Evolutionary conservation across 2,113 vertebrate species (phyloP), one percentile per base, ranked within the genome.

Genomic region (Eubucco bourcierii): DNA sequence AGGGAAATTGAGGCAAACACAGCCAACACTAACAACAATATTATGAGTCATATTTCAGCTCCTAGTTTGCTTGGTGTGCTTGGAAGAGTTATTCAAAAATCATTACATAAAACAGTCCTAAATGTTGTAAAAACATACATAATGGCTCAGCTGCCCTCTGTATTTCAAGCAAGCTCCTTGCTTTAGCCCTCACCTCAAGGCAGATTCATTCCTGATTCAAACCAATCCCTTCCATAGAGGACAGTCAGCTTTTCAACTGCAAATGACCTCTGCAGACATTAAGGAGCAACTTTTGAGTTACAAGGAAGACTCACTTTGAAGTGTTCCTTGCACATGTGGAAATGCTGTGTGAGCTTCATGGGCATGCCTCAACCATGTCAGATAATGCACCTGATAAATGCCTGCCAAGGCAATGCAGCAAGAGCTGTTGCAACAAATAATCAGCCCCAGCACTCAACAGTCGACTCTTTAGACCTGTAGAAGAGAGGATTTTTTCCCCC

Each of bases 11-110:
- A 93, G 89, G 94, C 80, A 56, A 95, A 88, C 1, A 1, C 41
- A 90, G 90, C 71, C 90, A 93, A 89, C 56, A 75, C 47, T 86
- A 89, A 67, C 72, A 93, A 81, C n/a, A 76, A 37, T 10, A 79
- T 19, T 70, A 24, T 33, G 39, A 92, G 63, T 76, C 63, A 33
- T 18, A 77, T 75, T 87, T 68, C 66, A 81, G 76, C 50, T 59
- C 23, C 63, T 50, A 68, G 39, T 76, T 90, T 88, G 44, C 59
- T 84, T 37, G 72, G 59, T 21, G 44, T 41, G 39, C 50, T 56
- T 88, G 27, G 55, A 92, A 83, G 46, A 61, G 39, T 68, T 92
- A 68, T 50, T 92, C 52, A 58, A 89, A 93, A 84, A 76, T 44
- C 34, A 79, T 87, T 89, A 77, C 61, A 76, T 6, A 79, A 63